Base-by-base conservation (phyloP, 1,140 invertebrate species). In the Aricia agestis region DNA sequence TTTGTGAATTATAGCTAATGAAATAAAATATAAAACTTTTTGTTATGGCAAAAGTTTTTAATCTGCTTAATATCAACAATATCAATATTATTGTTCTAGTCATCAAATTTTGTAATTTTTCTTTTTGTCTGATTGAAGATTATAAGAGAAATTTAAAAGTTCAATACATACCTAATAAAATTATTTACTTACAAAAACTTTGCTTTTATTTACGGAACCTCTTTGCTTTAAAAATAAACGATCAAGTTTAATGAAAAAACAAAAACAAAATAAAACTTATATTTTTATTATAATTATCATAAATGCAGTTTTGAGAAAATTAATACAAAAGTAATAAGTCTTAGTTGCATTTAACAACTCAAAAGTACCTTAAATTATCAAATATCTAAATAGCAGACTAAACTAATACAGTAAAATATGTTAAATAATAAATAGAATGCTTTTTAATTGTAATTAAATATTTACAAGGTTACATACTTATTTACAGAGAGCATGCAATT, bases 241-340 rank as follows among this genome's bases (percentile, higher is more conserved):
- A 36, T 36, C 36, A 36, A 9, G 36, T 36, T 17, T 58, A 58
- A 58, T 6, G 52, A n/a, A 15, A 59, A 59, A 15, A n/a, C n/a
- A 17, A 59, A 13, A 58, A 58, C 52, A 59, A 59, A n/a, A 36
- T 1, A 59, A 59, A 59, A 9, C 18, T 59, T 59, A 59, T 59
- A 6, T 42, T 66, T 65, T 32, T 58, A 58, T 68, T 59, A 76
- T 75, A 70, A 72, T 74, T 73, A 68, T 72, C 58, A 78, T 80
- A 83, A 83, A 83, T 83, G 81, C 81, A 78, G 78, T 79, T 74
- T 78, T 74, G 78, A 74, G 75, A 78, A 77, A 76, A 71, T 82
- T 78, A 81, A 77, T 79, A 81, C 70, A 81, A 78, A 76, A 79
- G 61, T 79, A 79, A 71, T 70, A 76, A 59, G n/a, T 73, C 57